Conservation (phyloP, 1,140 invertebrate species). For the Ceratoteleas bidentatus region DNA sequence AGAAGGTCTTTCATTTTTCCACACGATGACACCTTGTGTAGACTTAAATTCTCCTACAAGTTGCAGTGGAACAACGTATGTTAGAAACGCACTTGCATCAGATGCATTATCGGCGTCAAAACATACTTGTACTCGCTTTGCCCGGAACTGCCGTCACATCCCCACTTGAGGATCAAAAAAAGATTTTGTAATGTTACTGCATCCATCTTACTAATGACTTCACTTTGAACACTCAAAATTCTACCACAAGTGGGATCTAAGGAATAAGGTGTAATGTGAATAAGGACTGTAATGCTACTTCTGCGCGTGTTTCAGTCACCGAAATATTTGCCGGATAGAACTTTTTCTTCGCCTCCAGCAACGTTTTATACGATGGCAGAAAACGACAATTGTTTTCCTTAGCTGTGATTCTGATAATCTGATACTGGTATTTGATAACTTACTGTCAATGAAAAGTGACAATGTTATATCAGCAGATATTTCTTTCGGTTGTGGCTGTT, state of each 20-base stretch:
- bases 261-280: too few relatives aligned
- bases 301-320: slow-evolving; percentile 5
- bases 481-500: background rate
- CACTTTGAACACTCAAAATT: slow-evolving; percentile 13
- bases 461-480: background rate
- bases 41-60: background rate
- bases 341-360: background rate
- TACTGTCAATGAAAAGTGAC: background rate
- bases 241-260: slow-evolving; percentile 16
- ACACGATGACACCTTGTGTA: slow-evolving; percentile 52
- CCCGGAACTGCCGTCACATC: slow-evolving; percentile 20
- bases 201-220: background rate
- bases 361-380: background rate
- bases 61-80: slow-evolving; percentile 16
- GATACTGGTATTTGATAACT: background rate
- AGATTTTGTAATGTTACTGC: background rate
- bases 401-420: slow-evolving; percentile 1
- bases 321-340: slow-evolving; percentile 4
- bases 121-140: slow-evolving; percentile 27
- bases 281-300: slow-evolving; percentile 15
- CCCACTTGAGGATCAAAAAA: slow-evolving; percentile 16
- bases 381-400: slow-evolving; percentile 1
- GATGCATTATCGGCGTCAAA: slow-evolving; percentile 11
- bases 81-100: slow-evolving; percentile 22
- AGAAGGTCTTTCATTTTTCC: background rate